phyloP scores from a whole-genome alignment of 2,113 vertebrate genomes.

The Megatriorchis doriae region DNA sequence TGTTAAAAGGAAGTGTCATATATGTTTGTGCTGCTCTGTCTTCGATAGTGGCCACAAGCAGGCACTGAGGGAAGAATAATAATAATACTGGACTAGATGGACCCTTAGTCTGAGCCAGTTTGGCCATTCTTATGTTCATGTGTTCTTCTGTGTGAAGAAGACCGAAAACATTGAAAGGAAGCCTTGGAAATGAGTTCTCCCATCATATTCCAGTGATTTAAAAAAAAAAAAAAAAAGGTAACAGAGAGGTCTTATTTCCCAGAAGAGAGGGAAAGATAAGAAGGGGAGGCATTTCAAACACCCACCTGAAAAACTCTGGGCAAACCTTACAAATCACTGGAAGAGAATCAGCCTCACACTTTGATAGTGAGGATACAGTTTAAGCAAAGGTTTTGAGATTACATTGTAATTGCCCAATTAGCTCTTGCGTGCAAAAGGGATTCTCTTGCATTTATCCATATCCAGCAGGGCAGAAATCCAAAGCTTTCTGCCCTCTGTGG shows the following conservation, averaged over 20 bases:
- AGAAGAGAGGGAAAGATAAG: neutral
- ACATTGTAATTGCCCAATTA: slow-evolving; percentile 40
- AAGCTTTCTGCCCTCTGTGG: slow-evolving; percentile 30
- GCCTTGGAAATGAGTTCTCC: neutral
- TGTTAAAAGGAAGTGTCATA: neutral
- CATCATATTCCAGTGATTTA: neutral
- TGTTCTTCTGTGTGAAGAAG: neutral
- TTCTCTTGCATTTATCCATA: slow-evolving; percentile 36
- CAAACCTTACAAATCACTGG: neutral
- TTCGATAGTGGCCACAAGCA: neutral
- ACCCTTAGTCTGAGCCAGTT: neutral
- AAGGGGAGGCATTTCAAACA: neutral
- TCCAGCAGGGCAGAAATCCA: slow-evolving; percentile 47
- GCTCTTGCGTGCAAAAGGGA: slow-evolving; percentile 2
- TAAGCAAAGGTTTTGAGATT: slow-evolving; percentile 10
- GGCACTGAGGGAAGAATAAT: neutral
- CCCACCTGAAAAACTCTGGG: neutral
- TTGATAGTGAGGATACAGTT: neutral
- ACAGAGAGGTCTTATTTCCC: neutral
- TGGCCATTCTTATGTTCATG: neutral
- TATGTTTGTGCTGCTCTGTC: neutral
- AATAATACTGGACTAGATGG: neutral
- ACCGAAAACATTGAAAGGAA: neutral
- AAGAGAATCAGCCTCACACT: neutral
- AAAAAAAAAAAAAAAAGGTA: neutral